A percentile compares a stretch with the other conserved stretches of the same genome.
These are phyloP conservation scores for Eidolon dupreanum DNA, from an alignment of 2,797 vertebrate genomes.

Conservation along the genomic window DNA sequence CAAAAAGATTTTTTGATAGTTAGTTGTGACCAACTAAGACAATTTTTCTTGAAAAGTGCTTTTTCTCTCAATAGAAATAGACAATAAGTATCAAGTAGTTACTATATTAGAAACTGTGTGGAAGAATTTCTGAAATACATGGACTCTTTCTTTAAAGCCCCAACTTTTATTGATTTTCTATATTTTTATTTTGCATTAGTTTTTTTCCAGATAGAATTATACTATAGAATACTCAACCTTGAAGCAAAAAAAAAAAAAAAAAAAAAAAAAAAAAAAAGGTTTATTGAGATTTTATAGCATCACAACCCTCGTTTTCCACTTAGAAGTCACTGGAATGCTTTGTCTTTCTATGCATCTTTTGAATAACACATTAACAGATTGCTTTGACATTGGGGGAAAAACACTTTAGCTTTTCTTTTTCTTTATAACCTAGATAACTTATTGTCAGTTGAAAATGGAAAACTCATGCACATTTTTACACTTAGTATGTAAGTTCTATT, in stretches of 20 bases:
- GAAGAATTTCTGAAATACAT: background rate
- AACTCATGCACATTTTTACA: background rate
- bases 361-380: background rate
- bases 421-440: background rate
- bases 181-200: background rate
- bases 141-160: background rate
- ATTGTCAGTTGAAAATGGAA: background rate
- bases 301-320: background rate
- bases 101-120: background rate
- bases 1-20: background rate
- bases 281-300: background rate
- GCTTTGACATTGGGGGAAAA: background rate
- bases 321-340: background rate
- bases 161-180: background rate
- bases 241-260: background rate
- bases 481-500: background rate
- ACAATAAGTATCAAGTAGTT: background rate
- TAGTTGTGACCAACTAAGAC: background rate
- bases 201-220: background rate
- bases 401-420: background rate
- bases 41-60: background rate
- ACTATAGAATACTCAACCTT: background rate
- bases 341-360: background rate
- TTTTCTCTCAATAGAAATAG: background rate
- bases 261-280: background rate